Evolutionary conservation across 2,888 invertebrate genomes (phyloP).

Genomic region (Ceramica pisi): DNA sequence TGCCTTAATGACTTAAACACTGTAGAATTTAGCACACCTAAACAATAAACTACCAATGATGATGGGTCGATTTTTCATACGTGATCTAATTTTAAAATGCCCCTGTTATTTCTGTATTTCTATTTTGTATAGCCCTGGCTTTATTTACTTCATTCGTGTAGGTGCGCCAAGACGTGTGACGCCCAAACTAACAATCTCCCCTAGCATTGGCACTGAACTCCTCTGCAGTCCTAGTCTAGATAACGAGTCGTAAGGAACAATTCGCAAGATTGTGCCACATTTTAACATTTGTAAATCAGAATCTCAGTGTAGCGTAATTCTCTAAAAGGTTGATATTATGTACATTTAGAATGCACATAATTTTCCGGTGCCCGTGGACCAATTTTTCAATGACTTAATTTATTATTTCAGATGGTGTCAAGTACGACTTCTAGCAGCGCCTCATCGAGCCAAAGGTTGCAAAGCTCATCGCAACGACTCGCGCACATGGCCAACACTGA

Average conservation of each 20-base stretch:
- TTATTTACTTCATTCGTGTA: slow-evolving; percentile 83
- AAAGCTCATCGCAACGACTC: slow-evolving; percentile 90
- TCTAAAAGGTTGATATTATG: slow-evolving; percentile 41
- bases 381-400: slow-evolving; percentile 19
- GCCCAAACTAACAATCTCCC: slow-evolving; percentile 82
- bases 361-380: slow-evolving; percentile 7
- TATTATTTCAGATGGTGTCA: slow-evolving; percentile 86
- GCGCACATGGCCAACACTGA: slow-evolving; percentile 92
- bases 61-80: slow-evolving; percentile 66
- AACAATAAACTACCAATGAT: slow-evolving; percentile 67
- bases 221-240: slow-evolving; percentile 86
- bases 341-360: neutral
- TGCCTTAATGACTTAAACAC: neutral
- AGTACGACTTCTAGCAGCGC: slow-evolving; percentile 92
- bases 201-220: slow-evolving; percentile 89
- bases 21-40: neutral
- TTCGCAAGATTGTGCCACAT: slow-evolving; percentile 60
- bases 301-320: slow-evolving; percentile 25
- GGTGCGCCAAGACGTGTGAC: slow-evolving; percentile 89
- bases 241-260: slow-evolving; percentile 82
- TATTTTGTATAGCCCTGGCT: slow-evolving; percentile 86
- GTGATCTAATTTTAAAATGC: slow-evolving; percentile 75
- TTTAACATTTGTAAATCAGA: slow-evolving; percentile 21
- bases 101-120: slow-evolving; percentile 82
- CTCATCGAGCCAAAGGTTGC: slow-evolving; percentile 91